Evolutionary conservation across 2,113 vertebrate species (phyloP), one percentile per base, ranked within the genome.

Genomic region (Cromileptes altivelis): DNA sequence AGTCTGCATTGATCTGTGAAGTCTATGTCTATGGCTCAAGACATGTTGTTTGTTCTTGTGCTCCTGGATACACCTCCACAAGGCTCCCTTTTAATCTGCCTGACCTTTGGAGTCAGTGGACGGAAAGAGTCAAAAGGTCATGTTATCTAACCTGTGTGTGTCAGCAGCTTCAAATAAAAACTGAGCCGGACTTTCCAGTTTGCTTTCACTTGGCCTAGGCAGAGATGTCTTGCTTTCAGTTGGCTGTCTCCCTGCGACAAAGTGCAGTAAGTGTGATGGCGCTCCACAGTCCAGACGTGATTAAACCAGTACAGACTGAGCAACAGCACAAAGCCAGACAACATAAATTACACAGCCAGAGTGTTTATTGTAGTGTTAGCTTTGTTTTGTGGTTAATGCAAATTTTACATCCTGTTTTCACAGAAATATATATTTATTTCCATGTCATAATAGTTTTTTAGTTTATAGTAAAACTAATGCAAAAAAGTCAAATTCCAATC

Each of bases 111-210:
- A 70, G 25, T 47, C 64, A n/a, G 72, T 18, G 57, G 73, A 82
- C 2, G 49, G 70, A 78, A 81, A 83, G 62, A 82, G 70, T 79
- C 50, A 52, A 84, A 87, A 87, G 78, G 77, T 75, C 64, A 75
- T 10, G 13, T 75, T 69, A 82, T 73, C 13, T 73, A 70, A 82
- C 69, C 68, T 55, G 50, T 4, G 37, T 4, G 69, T 4, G 69
- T 88, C 79, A 84, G 55, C 76, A 76, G 67, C 67, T 61, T 84
- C 84, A 80, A 85, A 85, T 82, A 71, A 82, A 77, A 85, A 74
- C 18, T 2, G 65, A 53, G 52, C 11, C 5, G 53, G 4, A 27
- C n/a, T 56, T 56, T 23, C 55, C 11, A 13, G 55, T 1, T 9
- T 37, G 18, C 60, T 11, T 37, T 62, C 8, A 61, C 58, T 33